Evolutionary conservation across 2,888 invertebrate species (phyloP).

Genomic region (Aphelenchoides bicaudatus): DNA sequence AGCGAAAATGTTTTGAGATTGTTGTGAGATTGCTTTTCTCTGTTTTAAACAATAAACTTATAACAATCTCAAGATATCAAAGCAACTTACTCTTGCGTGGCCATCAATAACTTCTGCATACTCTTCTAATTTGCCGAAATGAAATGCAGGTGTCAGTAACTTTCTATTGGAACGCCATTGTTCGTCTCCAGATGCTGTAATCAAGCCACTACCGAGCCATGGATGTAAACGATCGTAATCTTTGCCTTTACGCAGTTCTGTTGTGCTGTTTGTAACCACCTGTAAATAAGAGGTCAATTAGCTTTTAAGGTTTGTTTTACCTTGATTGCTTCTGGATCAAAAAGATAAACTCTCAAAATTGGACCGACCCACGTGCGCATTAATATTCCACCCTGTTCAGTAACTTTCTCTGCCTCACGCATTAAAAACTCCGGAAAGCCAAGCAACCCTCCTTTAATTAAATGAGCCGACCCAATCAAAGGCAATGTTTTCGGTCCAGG

Average conservation of each 20-base stretch:
- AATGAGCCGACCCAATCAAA: slow-evolving; percentile 1
- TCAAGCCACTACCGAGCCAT: slow-evolving; percentile 19
- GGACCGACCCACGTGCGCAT: neutral
- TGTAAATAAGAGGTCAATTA: neutral
- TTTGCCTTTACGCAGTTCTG: slow-evolving; percentile 12
- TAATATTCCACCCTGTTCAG: neutral
- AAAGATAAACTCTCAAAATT: neutral
- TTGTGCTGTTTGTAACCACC: slow-evolving; percentile 14
- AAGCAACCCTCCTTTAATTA: neutral
- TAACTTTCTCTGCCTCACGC: slow-evolving; percentile 11
- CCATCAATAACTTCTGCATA: slow-evolving; percentile 14
- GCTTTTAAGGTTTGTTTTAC: neutral
- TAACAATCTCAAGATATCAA: neutral
- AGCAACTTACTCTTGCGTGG: slow-evolving; percentile 12
- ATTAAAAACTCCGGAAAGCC: neutral
- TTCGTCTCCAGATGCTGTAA: slow-evolving; percentile 4
- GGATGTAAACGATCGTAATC: slow-evolving; percentile 8
- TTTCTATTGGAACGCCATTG: neutral
- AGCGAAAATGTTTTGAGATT: too few species aligned
- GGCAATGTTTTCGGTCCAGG: neutral
- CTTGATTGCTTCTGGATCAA: neutral
- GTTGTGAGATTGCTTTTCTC: too few species aligned
- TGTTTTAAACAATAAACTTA: neutral
- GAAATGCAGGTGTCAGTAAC: slow-evolving; percentile 20
- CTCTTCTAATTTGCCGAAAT: slow-evolving; percentile 16